Base-by-base conservation (phyloP, 2,888 invertebrate species). In the Stenodema calcarata region DNA sequence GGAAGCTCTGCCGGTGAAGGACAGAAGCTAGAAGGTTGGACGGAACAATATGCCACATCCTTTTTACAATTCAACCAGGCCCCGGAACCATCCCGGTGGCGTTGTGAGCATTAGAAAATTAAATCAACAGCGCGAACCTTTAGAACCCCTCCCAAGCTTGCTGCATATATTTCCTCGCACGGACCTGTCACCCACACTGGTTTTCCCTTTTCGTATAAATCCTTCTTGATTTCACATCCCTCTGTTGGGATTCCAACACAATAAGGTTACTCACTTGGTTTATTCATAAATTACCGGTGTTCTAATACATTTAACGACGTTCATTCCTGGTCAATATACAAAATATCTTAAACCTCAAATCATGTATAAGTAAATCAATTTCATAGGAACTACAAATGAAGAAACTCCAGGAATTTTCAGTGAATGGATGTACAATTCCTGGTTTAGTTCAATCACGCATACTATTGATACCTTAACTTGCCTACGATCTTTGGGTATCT, bases 1-100 rank as follows among this genome's bases (percentile, higher is more conserved):
- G 30, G 35, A 30, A 73, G 73, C 73, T 73, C 54, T 4, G 73
- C 23, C 62, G 35, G 73, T 9, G n/a, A 16, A 62, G 62, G 62
- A 62, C 23, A 62, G 62, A 23, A 62, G 23, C 18, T 18, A 35
- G 73, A 35, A 73, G 73, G 73, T 30, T 73, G 73, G 6, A 35
- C 14, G 35, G 73, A 80, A 80, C 80, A 80, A 80, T 80, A 80
- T 80, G 80, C 80, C 80, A 80, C 80, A 44, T 50, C 80, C 54
- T 80, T 80, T 80, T 80, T 80, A 80, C 80, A 80, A 80, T 80
- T 80, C 80, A 30, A 80, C 80, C 80, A 80, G 80, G 30, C 27
- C 18, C 80, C 30, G 16, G 54, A 27, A 23, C 16, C 80, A n/a
- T 18, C 16, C 80, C n/a, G 47, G 12, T 44, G 80, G 12, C 80